phyloP scores from a whole-genome alignment of 2,113 vertebrate genomes.

The Macrotis lagotis region DNA sequence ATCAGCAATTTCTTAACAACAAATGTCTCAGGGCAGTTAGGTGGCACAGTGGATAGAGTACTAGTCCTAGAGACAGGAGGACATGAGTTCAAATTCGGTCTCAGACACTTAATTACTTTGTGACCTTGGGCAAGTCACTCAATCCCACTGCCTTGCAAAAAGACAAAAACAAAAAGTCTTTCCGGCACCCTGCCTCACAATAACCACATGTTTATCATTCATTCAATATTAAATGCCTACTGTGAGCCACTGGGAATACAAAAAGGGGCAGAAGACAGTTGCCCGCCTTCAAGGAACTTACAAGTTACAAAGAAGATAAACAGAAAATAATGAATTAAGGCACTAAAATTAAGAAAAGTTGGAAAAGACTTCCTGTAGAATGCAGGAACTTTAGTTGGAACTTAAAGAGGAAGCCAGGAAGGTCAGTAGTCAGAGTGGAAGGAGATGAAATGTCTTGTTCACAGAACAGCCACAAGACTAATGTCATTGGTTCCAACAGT shows the following conservation, averaged over 20 bases:
- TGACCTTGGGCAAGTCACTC: too few species aligned
- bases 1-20: background rate
- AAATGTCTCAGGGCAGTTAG: too few species aligned
- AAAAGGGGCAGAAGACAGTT: background rate
- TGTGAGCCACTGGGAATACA: background rate
- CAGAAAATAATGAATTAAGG: background rate
- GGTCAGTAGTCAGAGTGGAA: background rate
- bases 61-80: too few species aligned
- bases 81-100: too few species aligned
- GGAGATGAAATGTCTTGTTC: background rate
- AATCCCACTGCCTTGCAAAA: too few species aligned
- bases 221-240: background rate
- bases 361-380: background rate
- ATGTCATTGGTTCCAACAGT: background rate
- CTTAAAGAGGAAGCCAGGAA: background rate
- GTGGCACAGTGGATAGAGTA: too few species aligned
- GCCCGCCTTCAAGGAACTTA: background rate
- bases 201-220: background rate
- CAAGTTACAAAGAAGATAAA: background rate
- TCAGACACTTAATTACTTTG: too few species aligned
- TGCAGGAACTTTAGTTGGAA: background rate
- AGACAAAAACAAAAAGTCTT: too few species aligned
- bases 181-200: background rate
- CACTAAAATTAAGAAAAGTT: background rate
- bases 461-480: background rate